Conservation (phyloP, 2,113 vertebrate species). For the Aplodontia rufa region DNA sequence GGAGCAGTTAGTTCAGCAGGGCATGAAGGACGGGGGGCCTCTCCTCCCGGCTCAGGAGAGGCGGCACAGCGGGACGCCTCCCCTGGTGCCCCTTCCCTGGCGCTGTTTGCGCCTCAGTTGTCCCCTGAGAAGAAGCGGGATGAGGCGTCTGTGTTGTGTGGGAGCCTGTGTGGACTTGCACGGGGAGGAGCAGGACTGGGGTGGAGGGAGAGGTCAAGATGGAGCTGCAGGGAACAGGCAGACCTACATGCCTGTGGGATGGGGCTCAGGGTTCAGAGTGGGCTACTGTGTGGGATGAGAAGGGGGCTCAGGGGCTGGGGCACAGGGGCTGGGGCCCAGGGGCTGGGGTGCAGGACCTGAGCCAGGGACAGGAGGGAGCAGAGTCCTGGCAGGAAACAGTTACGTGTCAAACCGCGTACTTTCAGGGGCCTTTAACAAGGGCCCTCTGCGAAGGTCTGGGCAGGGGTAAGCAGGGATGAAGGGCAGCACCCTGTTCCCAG, state of each 20-base stretch:
- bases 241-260: neutral
- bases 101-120: too few relatives aligned
- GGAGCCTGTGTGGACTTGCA: neutral
- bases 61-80: neutral
- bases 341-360: accelerated
- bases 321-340: too few relatives aligned
- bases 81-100: accelerated
- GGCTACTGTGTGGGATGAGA: neutral
- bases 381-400: neutral
- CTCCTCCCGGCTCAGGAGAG: neutral
- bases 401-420: neutral
- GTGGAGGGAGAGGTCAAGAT: accelerated
- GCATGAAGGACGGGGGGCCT: accelerated
- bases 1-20: neutral
- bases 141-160: neutral
- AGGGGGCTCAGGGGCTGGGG: neutral
- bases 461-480: neutral
- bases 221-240: too few relatives aligned
- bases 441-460: neutral
- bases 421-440: too few relatives aligned
- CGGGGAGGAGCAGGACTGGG: neutral
- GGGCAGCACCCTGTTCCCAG: neutral
- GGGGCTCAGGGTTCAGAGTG: too few relatives aligned
- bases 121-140: too few relatives aligned
- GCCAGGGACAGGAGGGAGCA: accelerated